These are phyloP conservation scores for Arnoldichthys spilopterus DNA, from an alignment of 2,797 vertebrate genomes.

Conservation along the genomic window DNA sequence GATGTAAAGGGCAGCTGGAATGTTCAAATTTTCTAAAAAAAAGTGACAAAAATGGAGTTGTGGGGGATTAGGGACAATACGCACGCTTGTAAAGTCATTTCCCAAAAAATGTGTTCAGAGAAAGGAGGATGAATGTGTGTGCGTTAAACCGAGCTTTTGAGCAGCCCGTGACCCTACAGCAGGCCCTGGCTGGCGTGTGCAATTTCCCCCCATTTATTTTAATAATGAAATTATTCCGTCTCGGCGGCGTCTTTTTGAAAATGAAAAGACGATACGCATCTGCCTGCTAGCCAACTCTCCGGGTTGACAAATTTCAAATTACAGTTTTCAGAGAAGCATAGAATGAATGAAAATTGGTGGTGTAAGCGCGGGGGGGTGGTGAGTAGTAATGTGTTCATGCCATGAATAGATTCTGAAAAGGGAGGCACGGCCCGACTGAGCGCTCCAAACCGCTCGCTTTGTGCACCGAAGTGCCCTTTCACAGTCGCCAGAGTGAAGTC, in stretches of 20 bases:
- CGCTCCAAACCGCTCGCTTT: constrained; percentile 20
- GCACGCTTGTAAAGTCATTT: neutral
- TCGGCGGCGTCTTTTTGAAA: constrained; percentile 52
- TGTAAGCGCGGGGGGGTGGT: constrained; percentile 30
- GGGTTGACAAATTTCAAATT: constrained; percentile 61
- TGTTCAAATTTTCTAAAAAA: neutral
- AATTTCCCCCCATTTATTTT: constrained; percentile 53
- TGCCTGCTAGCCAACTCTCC: constrained; percentile 50
- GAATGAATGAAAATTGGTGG: constrained; percentile 53
- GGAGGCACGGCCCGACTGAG: constrained; percentile 14
- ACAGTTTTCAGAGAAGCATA: constrained; percentile 48
- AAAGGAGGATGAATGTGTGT: neutral
- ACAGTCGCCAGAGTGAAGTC: neutral
- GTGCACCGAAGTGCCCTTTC: constrained; percentile 35
- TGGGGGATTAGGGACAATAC: too few relatives aligned
- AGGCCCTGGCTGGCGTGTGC: neutral
- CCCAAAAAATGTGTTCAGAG: too few relatives aligned
- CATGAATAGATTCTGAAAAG: constrained; percentile 35
- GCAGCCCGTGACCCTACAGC: neutral
- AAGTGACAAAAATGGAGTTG: too few relatives aligned
- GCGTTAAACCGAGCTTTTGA: neutral
- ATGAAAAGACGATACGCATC: constrained; percentile 53
- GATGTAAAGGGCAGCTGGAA: neutral
- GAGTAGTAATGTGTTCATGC: constrained; percentile 40
- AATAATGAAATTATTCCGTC: constrained; percentile 55